Evolutionary conservation across 2,888 invertebrate species (phyloP), one percentile per base, ranked within the genome.

Genomic region (Yponomeuta cagnagella): DNA sequence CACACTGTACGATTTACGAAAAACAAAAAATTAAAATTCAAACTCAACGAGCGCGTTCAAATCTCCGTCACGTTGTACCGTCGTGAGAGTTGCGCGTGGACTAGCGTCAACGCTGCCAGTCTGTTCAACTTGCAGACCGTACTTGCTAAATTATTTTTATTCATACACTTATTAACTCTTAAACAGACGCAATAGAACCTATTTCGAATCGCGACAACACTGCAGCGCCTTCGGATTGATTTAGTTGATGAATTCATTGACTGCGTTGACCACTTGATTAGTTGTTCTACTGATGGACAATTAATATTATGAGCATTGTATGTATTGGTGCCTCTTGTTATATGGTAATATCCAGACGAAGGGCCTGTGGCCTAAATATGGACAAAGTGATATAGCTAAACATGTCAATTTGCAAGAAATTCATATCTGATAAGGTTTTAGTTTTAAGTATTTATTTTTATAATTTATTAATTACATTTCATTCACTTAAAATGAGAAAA

Each of bases 241-340:
- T 78, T 71, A 72, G 70, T 74, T 82, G 80, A 84, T 84, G 79
- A 81, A 85, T 83, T 79, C 79, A 80, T 82, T 84, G 82, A 83
- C 81, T 76, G 71, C 78, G 77, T 82, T 81, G 77, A 80, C 77
- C 81, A 80, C 74, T 77, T 80, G 79, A 76, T 77, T 75, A 67
- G 70, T 73, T 48, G 43, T 33, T 63, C 70, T 63, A 70, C 58
- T 63, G 48, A 23, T 69, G 10, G 48, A 30, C 58, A 52, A 69
- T 69, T 69, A 69, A 48, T 43, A 43, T 48, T 23, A 48, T 58
- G 52, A 30, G 64, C 31, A 30, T 64, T 64, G 64, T 64, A 2
- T 68, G 31, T 23, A 69, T 69, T 69, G 4, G 23, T 69, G 30
- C n/a, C 15, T 15, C 12, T 69, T 48, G 48, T 69, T 69, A 10